These are phyloP conservation scores for Malurus splendens DNA, from an alignment of 2,797 vertebrate species.

Conservation along the genomic window DNA sequence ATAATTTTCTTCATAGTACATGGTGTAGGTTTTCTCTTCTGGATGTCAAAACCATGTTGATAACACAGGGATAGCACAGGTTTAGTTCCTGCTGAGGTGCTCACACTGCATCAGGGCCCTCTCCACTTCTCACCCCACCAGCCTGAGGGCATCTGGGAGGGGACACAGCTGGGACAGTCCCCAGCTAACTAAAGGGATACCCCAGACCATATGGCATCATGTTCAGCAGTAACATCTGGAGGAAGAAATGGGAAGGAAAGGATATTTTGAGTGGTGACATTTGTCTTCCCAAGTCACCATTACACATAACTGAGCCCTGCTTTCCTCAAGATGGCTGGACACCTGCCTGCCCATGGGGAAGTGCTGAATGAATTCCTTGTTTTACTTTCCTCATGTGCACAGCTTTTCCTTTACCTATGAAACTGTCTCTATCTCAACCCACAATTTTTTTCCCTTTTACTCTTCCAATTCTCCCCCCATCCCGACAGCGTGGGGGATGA, in stretches of 20 bases:
- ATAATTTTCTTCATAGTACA: background rate
- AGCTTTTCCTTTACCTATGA: background rate
- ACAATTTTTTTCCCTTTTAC: background rate
- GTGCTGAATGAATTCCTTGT: background rate
- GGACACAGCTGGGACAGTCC: background rate
- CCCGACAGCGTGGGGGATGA: fast-evolving
- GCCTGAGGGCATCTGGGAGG: background rate
- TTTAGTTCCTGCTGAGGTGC: background rate
- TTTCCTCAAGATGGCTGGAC: background rate
- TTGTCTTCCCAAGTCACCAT: background rate
- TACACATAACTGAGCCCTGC: background rate
- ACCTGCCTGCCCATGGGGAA: background rate
- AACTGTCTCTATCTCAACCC: background rate
- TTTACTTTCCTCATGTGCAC: background rate
- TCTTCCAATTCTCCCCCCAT: fast-evolving
- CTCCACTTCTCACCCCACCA: background rate
- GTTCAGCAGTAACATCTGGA: background rate
- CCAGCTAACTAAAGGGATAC: background rate
- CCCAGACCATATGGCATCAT: fast-evolving
- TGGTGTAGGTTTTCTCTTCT: background rate
- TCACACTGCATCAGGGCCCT: background rate
- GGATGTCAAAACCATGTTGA: background rate
- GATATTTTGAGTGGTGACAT: background rate
- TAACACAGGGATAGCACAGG: background rate
- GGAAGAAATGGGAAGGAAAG: background rate